These are phyloP conservation scores for Erynnis tages DNA, from an alignment of 2,888 invertebrate genomes.

Conservation along the genomic window DNA sequence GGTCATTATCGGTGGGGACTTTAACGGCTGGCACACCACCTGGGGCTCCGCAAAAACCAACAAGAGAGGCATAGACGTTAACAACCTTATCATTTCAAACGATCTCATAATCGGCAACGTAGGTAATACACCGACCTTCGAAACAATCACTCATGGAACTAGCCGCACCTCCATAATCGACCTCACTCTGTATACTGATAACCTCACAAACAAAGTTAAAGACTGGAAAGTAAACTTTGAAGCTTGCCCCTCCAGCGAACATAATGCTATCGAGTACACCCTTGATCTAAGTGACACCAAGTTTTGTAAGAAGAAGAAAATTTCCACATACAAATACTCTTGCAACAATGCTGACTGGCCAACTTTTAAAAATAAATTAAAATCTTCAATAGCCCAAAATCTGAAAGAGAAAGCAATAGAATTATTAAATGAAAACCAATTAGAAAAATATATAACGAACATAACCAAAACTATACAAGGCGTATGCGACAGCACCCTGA, in stretches of 20 bases:
- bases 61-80: background rate
- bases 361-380: background rate
- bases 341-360: background rate
- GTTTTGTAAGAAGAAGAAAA: background rate
- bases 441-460: background rate
- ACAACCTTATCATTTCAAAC: no score
- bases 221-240: constrained; percentile 2
- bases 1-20: no score
- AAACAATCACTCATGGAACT: no score
- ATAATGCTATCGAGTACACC: background rate
- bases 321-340: background rate
- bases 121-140: background rate
- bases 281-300: background rate
- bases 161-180: no score
- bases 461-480: background rate
- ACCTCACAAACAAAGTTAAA: background rate
- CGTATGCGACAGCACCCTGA: background rate
- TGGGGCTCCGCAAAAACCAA: background rate
- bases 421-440: background rate
- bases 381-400: background rate
- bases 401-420: background rate
- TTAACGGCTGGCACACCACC: no score
- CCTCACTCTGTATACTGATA: background rate
- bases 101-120: background rate
- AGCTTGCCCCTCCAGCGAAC: no score